Conservation (phyloP, 2,888 invertebrate genomes). For the Calameuta filiformis region DNA sequence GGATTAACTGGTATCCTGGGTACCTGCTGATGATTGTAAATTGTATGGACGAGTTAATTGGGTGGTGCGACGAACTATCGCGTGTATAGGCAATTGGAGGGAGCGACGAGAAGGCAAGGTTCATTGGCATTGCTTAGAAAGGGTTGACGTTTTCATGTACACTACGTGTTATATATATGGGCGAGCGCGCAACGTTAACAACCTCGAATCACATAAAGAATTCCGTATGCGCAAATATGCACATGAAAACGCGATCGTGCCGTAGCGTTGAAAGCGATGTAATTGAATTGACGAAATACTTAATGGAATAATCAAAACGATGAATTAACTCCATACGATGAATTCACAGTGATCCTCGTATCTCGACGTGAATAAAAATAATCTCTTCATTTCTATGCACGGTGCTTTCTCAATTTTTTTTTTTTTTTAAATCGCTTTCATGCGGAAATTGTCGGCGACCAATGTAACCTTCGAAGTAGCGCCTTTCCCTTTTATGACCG, state of each 20-base stretch:
- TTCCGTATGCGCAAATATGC: no score
- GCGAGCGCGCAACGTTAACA: background rate
- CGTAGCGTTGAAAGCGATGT: background rate
- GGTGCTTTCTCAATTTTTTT: background rate
- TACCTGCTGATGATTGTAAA: background rate
- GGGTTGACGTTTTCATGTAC: slow-evolving; percentile 16
- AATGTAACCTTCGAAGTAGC: background rate
- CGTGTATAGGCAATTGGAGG: background rate
- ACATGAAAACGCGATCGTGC: no score
- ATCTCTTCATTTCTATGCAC: background rate
- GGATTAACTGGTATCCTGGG: background rate
- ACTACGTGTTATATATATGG: background rate
- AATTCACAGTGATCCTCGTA: background rate
- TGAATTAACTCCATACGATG: background rate
- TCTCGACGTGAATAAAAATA: background rate
- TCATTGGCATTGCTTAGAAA: slow-evolving; percentile 29
- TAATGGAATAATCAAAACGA: background rate
- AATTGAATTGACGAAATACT: background rate
- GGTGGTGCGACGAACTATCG: background rate
- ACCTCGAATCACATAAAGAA: background rate
- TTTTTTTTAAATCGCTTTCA: background rate
- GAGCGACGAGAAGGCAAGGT: slow-evolving; percentile 4
- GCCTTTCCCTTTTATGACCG: background rate
- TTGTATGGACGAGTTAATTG: background rate
- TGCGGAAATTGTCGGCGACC: background rate